These are phyloP conservation scores for Cyprinodon brontotheroides DNA, from an alignment of 2,113 vertebrate genomes.

Conservation along the genomic window DNA sequence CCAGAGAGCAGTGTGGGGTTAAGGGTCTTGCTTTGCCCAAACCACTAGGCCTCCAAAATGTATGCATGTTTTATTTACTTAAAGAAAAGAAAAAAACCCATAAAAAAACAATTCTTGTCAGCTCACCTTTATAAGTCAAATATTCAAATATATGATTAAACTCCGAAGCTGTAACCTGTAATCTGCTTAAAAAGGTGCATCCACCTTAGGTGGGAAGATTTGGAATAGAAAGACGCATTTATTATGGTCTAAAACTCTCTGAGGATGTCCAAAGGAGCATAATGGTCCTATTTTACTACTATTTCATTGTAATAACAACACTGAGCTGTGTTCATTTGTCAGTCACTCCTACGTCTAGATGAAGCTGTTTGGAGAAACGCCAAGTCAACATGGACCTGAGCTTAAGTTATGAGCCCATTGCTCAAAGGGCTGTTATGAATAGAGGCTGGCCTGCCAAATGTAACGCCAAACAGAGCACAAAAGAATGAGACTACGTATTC, in stretches of 20 bases:
- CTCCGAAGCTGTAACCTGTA: neutral
- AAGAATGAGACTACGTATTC: conserved; percentile 17
- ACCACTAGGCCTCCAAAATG: too few species aligned
- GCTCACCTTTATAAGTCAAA: too few species aligned
- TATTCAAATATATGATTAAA: neutral
- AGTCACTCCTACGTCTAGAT: conserved; percentile 48
- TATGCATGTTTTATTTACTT: too few species aligned
- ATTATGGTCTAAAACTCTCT: conserved; percentile 17
- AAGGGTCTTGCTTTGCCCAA: too few species aligned
- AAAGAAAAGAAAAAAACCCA: too few species aligned
- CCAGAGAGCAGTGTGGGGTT: too few species aligned
- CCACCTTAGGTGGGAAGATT: neutral
- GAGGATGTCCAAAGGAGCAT: conserved; percentile 15
- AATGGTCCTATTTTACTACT: conserved; percentile 36
- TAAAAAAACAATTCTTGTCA: too few species aligned
- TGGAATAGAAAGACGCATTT: neutral
- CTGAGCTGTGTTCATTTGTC: conserved; percentile 36
- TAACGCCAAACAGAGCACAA: conserved; percentile 22
- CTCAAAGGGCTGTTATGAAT: conserved; percentile 38
- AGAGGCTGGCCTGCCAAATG: conserved; percentile 34
- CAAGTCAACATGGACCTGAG: conserved; percentile 41
- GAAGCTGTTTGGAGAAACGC: conserved; percentile 14
- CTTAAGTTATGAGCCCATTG: conserved; percentile 35
- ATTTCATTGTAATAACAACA: conserved; percentile 31
- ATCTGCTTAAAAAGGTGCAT: neutral